Percentiles rank a stretch among this genome's conserved stretches.
Conservation (phyloP, 2,888 invertebrate genomes). For the Hirtodrosophila trivittata region DNA sequence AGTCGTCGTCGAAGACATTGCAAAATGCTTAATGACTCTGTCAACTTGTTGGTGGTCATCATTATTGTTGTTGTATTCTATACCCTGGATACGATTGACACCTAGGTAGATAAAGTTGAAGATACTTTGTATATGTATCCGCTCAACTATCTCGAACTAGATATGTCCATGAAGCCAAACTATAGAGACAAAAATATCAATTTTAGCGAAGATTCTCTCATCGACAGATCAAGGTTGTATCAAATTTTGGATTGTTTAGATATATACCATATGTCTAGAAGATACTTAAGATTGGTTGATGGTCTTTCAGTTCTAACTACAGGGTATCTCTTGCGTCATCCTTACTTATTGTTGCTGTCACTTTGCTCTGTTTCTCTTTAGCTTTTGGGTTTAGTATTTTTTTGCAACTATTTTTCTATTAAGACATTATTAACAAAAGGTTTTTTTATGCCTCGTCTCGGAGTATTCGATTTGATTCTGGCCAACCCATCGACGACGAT, state of each 20-base stretch:
- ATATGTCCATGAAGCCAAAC: too few relatives aligned
- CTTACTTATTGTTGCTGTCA: too few relatives aligned
- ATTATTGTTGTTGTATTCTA: conserved; percentile 6
- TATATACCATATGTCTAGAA: too few relatives aligned
- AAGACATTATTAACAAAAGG: conserved; percentile 70
- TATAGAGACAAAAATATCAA: too few relatives aligned
- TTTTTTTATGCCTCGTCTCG: conserved; percentile 24
- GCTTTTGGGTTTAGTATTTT: conserved; percentile 16
- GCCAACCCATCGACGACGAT: conserved; percentile 12
- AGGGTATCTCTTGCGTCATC: background rate
- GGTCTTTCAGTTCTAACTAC: too few relatives aligned
- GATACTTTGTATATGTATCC: too few relatives aligned
- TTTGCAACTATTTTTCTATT: conserved; percentile 56
- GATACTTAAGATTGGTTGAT: too few relatives aligned
- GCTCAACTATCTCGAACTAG: too few relatives aligned
- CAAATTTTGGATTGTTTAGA: too few relatives aligned
- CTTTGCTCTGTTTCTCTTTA: conserved; percentile 9
- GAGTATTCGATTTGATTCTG: conserved; percentile 17
- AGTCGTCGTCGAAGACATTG: conserved; percentile 16
- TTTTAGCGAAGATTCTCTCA: too few relatives aligned
- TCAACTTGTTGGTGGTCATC: conserved; percentile 32
- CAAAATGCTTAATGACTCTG: conserved; percentile 47
- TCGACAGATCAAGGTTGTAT: too few relatives aligned
- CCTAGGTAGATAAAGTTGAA: too few relatives aligned
- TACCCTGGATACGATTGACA: conserved; percentile 1